These are phyloP conservation scores for Deilephila porcellus DNA, from an alignment of 2,888 invertebrate genomes.

Conservation along the genomic window DNA sequence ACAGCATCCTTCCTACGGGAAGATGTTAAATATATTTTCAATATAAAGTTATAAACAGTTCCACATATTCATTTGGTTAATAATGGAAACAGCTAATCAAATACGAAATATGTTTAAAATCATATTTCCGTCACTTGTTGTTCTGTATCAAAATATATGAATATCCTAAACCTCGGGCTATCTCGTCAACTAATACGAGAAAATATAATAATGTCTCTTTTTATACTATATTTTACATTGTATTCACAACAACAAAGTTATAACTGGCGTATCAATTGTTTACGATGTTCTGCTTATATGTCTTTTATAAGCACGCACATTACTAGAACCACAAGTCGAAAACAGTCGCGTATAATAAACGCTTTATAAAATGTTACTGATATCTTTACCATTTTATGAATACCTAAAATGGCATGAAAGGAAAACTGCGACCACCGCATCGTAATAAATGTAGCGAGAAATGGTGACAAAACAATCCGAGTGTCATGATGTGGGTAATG, in stretches of 20 bases:
- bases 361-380: neutral
- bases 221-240: neutral
- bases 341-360: neutral
- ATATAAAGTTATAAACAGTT: neutral
- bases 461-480: constrained; percentile 21
- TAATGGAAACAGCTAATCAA: neutral
- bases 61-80: neutral
- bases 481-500: constrained; percentile 40
- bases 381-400: neutral
- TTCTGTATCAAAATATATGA: neutral
- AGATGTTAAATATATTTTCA: neutral
- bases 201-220: neutral
- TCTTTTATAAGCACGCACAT: neutral
- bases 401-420: constrained; percentile 16
- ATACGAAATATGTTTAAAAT: neutral
- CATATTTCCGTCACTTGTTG: neutral
- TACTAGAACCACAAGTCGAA: neutral
- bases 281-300: neutral
- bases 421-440: neutral
- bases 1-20: neutral
- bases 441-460: constrained; percentile 21
- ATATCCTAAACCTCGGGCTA: neutral
- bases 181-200: neutral
- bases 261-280: too few relatives aligned
- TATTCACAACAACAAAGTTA: neutral